Percentiles rank a stretch among this genome's conserved stretches.
Evolutionary conservation across 2,888 invertebrate genomes (phyloP).

Genomic region (Ceratothoa steindachneri): DNA sequence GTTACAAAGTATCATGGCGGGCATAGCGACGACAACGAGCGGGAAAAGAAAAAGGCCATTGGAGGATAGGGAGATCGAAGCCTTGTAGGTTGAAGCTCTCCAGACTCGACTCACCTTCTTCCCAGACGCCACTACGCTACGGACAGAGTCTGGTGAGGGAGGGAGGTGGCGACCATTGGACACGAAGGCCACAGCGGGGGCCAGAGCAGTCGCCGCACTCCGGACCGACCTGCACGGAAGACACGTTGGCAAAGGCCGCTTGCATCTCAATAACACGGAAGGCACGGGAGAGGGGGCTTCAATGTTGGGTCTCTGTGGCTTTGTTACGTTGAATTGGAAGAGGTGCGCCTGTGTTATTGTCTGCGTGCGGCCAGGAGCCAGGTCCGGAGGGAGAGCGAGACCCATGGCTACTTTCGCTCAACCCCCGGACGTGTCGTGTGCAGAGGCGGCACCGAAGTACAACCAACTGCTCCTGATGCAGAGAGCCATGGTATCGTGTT

Average conservation of each 20-base stretch:
- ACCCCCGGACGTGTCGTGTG: background rate
- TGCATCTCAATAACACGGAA: slow-evolving; percentile 12
- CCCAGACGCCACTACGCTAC: background rate
- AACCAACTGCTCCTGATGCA: slow-evolving; percentile 10
- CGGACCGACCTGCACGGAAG: slow-evolving; percentile 6
- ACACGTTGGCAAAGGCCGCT: slow-evolving; percentile 12
- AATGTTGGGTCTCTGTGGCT: slow-evolving; percentile 8
- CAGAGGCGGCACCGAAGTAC: slow-evolving; percentile 6
- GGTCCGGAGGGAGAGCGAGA: background rate
- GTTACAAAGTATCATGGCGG: too few relatives aligned
- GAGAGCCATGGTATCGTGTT: slow-evolving; percentile 9
- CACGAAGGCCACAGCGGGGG: background rate
- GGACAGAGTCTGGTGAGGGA: background rate
- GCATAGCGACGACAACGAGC: background rate
- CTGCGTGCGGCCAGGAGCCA: slow-evolving; percentile 12
- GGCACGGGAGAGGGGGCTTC: slow-evolving; percentile 12
- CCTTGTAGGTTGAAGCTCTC: background rate
- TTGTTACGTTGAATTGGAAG: background rate
- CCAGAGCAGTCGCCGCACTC: background rate
- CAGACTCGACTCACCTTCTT: background rate
- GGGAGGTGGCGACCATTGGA: background rate
- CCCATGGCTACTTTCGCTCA: background rate
- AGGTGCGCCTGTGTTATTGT: slow-evolving; percentile 15
- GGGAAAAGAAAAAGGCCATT: background rate
- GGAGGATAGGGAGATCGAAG: background rate